Base-by-base conservation (phyloP, 1,140 invertebrate genomes). In the Chironomus tepperi region DNA sequence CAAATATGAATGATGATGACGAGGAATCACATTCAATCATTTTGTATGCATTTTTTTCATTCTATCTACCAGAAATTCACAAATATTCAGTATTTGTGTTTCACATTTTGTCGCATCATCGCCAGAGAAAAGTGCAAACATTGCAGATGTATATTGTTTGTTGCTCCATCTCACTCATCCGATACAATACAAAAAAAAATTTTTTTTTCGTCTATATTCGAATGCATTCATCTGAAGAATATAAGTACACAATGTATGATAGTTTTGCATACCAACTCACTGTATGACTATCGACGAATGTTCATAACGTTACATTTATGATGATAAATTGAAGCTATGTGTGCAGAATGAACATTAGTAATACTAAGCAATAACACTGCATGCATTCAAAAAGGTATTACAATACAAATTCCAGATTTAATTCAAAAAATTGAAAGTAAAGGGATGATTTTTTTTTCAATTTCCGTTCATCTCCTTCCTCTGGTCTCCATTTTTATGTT, bases 1-100 rank as follows among this genome's bases (percentile, higher is more conserved):
- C 47, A 57, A 57, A 57, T 57, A 57, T 57, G 47, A 57, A 57
- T 57, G n/a, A 57, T 57, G 47, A 57, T 57, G 47, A 57, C 12
- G 47, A 57, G 12, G 12, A 57, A 57, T 57, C 47, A 57, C 12
- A 57, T 34, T 34, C 24, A 34, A 34, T 34, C 24, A 34, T 34
- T 34, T 1, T 34, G 2, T n/a, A 57, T 57, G 12, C 47, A 57
- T n/a, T 57, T n/a, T n/a, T 57, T 57, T 57, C 47, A 57, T 15
- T 57, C 47, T 57, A n/a, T 57, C 12, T 57, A 12, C 47, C 47
- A 57, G 12, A 57, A 57, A 57, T 57, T 15, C 12, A n/a, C 47
- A 57, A 57, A 57, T 57, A 57, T 57, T 57, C 47, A 57, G n/a
- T 57, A 57, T 57, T n/a, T 57, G 12, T 57, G 43, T 47, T 10